These are phyloP conservation scores for Echiichthys vipera DNA, from an alignment of 2,797 vertebrate species.

Conservation along the genomic window DNA sequence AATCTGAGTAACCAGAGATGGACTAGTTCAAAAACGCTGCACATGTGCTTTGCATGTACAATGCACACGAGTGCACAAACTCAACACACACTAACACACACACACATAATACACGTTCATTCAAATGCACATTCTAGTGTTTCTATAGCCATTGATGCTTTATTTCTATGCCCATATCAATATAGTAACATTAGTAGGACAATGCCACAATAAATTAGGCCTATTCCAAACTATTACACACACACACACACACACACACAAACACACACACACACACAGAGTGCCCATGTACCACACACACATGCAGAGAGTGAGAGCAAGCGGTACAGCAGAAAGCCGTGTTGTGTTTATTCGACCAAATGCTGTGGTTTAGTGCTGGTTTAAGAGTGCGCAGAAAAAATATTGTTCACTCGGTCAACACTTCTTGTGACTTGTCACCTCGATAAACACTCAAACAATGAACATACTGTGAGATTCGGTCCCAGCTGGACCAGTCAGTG, in stretches of 20 bases:
- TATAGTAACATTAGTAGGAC: background rate
- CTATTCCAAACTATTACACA: background rate
- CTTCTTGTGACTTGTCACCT: constrained; percentile 21
- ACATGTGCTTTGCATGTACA: constrained; percentile 53
- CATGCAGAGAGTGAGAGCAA: constrained; percentile 75
- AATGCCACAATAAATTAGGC: background rate
- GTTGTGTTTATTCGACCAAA: constrained; percentile 57
- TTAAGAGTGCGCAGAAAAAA: constrained; percentile 42
- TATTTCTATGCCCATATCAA: background rate
- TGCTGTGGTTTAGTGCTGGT: constrained; percentile 47
- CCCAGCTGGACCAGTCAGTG: constrained; percentile 33
- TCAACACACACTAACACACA: constrained; percentile 33
- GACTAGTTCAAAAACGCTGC: constrained; percentile 48
- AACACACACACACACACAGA: no score
- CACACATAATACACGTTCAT: constrained; percentile 2
- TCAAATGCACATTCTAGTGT: constrained; percentile 14
- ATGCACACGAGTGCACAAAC: constrained; percentile 38
- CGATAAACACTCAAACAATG: constrained; percentile 30
- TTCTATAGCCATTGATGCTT: background rate
- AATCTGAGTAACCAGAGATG: constrained; percentile 66
- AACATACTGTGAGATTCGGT: constrained; percentile 36
- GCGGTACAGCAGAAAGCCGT: constrained; percentile 62
- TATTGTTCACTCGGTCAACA: constrained; percentile 17
- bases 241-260: no score
- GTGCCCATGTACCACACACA: constrained; percentile 51